Percentiles rank a stretch among this genome's conserved stretches.
phyloP scores from a whole-genome alignment of 2,888 invertebrate genomes.

The Athetis lepigone region DNA sequence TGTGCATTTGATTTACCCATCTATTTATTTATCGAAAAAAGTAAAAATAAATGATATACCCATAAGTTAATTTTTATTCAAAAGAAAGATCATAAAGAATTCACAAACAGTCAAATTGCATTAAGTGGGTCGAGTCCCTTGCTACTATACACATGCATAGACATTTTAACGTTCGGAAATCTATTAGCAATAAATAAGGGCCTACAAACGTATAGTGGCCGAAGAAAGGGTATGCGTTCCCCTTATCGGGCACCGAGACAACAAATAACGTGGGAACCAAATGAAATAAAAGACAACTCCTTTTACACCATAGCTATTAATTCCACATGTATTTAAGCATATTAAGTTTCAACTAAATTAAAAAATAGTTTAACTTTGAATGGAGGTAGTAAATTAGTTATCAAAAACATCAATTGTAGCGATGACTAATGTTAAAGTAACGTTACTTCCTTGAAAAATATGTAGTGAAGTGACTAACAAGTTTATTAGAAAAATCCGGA shows the following conservation, averaged over 20 bases:
- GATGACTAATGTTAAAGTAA: conserved; percentile 61
- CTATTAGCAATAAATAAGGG: conserved; percentile 89
- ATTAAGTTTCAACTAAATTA: conserved; percentile 43
- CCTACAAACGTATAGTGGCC: conserved; percentile 83
- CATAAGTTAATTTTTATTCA: conserved; percentile 46
- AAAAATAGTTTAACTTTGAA: conserved; percentile 49
- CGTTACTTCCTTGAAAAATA: conserved; percentile 57
- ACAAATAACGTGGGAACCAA: conserved; percentile 89
- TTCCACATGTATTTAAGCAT: conserved; percentile 68
- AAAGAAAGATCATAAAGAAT: conserved; percentile 46
- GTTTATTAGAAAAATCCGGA: conserved; percentile 60
- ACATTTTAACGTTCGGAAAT: conserved; percentile 83
- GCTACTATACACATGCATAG: conserved; percentile 80
- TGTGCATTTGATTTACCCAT: too few relatives aligned
- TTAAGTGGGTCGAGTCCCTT: conserved; percentile 73
- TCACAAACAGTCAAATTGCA: conserved; percentile 65
- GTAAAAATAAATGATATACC: conserved; percentile 28
- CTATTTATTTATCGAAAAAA: conserved; percentile 8
- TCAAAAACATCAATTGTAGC: conserved; percentile 49
- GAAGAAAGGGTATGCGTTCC: conserved; percentile 89
- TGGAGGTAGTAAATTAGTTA: conserved; percentile 40
- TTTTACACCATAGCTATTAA: conserved; percentile 81
- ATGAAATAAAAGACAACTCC: conserved; percentile 85
- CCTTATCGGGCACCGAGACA: conserved; percentile 87
- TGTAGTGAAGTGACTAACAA: conserved; percentile 60